Evolutionary conservation across 1,140 invertebrate genomes (phyloP), one percentile per base, ranked within the genome.

Genomic region (Heliconius nattereri): DNA sequence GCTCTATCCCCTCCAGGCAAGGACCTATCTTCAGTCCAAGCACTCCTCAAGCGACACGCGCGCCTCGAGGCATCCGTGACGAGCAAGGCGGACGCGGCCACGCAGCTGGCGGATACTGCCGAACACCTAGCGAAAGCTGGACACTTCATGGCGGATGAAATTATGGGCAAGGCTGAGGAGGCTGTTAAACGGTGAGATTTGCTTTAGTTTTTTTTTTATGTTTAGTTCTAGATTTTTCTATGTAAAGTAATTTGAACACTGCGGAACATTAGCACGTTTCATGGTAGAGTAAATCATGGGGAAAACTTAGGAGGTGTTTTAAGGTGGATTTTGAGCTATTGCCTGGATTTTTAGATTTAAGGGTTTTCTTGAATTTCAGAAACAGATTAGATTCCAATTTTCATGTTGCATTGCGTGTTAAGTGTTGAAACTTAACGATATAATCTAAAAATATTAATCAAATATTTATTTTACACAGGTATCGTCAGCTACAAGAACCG

Each of bases 121-220:
- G 93, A 96, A 2, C 96, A 96, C 57, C 97, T 98, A 83, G 96
- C 96, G 52, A 96, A 96, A 79, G 96, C 96, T 20, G 95, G 97
- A 85, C 98, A 98, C 89, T 98, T 98, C 88, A 97, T 98, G 96
- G 96, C 96, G 16, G 96, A 98, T 1, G 97, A 98, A 85, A 97
- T 98, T 77, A 95, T 97, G 79, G 96, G 96, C 49, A 95, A 96
- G 83, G 97, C 97, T 0, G 94, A 96, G 71, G 90, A 95, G 3
- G 96, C 96, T 13, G 96, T 97, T 7, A 97, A 96, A 70, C 94
- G 96, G 92, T 96, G 80, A 81, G 76, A 45, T 45, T 45, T 16
- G 3, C 13, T 45, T 45, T 32, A 7, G 6, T 35, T 45, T 16
- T 16, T 45, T n/a, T 57, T 57, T 57, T 1, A 20, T n/a, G 3